Percentiles rank a stretch among this genome's conserved stretches.
These are phyloP conservation scores for Dicrostonyx torquatus DNA, from an alignment of 2,797 vertebrate species.

Conservation along the genomic window DNA sequence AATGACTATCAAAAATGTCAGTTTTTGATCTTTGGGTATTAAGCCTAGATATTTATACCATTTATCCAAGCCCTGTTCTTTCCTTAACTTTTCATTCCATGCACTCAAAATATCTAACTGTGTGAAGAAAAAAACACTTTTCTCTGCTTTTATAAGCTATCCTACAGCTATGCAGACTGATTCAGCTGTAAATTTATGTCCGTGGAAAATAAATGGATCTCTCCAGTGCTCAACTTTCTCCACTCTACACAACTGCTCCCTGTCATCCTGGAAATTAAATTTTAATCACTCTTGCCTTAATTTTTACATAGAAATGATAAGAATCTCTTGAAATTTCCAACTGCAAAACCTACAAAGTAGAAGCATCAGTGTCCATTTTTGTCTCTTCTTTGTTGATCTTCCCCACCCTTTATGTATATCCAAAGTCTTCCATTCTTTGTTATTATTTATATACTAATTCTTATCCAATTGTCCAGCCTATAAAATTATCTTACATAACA, in stretches of 20 bases:
- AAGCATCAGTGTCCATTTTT: background rate
- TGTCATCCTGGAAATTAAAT: background rate
- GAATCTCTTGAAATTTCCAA: background rate
- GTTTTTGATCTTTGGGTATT: background rate
- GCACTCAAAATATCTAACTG: background rate
- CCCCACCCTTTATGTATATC: background rate
- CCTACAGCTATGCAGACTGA: background rate
- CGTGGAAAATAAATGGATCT: background rate
- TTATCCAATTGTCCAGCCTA: background rate
- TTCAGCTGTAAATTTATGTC: background rate
- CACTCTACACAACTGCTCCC: background rate
- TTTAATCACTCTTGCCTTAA: background rate
- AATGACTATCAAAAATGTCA: background rate
- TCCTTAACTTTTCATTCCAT: background rate
- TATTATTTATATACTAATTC: conserved; percentile 2
- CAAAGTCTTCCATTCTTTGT: background rate
- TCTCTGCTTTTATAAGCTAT: background rate
- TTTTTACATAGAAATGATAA: conserved; percentile 13
- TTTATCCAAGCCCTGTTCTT: background rate
- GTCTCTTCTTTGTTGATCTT: background rate
- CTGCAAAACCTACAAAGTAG: background rate
- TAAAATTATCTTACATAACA: background rate
- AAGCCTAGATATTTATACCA: background rate
- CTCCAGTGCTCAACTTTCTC: background rate
- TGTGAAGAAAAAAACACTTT: background rate